Percentiles rank a stretch among this genome's conserved stretches.
Conservation (phyloP, 2,888 invertebrate species). For the Brachyopa scutellaris region DNA sequence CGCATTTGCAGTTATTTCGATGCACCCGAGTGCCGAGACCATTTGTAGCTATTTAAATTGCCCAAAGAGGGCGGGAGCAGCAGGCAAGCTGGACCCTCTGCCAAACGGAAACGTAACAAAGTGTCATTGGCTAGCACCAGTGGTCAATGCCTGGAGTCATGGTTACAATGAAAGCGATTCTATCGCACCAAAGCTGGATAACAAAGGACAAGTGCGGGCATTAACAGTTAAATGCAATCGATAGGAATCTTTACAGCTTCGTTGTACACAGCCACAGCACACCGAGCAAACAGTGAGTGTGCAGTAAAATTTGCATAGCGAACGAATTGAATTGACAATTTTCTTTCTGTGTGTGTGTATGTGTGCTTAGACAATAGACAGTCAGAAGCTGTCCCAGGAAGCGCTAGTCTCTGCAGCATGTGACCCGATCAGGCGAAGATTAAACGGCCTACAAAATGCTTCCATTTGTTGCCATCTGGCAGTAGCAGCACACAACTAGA, state of each 20-base stretch:
- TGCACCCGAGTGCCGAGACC: slow-evolving; percentile 60
- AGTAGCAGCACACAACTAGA: slow-evolving; percentile 12
- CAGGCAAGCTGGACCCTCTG: slow-evolving; percentile 3
- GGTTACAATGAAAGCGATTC: slow-evolving; percentile 68
- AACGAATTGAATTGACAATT: slow-evolving; percentile 71
- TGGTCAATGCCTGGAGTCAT: slow-evolving; percentile 62
- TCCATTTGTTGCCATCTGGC: slow-evolving; percentile 65
- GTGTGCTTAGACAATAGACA: slow-evolving; percentile 65
- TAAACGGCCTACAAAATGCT: slow-evolving; percentile 69
- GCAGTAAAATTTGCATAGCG: slow-evolving; percentile 66
- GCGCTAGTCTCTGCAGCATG: slow-evolving; percentile 26
- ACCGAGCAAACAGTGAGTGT: slow-evolving; percentile 32
- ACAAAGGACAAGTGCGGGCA: slow-evolving; percentile 73
- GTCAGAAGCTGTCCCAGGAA: slow-evolving; percentile 46
- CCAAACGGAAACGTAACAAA: slow-evolving; percentile 61
- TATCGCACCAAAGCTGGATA: slow-evolving; percentile 67
- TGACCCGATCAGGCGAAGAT: slow-evolving; percentile 70
- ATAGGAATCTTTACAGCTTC: slow-evolving; percentile 72
- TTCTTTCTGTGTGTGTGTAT: no score
- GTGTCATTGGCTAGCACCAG: slow-evolving; percentile 60
- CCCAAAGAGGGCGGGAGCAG: slow-evolving; percentile 43
- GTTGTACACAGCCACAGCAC: slow-evolving; percentile 29
- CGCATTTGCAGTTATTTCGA: slow-evolving; percentile 66
- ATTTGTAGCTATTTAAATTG: slow-evolving; percentile 69
- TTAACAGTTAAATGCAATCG: slow-evolving; percentile 73